phyloP scores from a whole-genome alignment of 2,888 invertebrate species.

The Stramonita haemastoma region DNA sequence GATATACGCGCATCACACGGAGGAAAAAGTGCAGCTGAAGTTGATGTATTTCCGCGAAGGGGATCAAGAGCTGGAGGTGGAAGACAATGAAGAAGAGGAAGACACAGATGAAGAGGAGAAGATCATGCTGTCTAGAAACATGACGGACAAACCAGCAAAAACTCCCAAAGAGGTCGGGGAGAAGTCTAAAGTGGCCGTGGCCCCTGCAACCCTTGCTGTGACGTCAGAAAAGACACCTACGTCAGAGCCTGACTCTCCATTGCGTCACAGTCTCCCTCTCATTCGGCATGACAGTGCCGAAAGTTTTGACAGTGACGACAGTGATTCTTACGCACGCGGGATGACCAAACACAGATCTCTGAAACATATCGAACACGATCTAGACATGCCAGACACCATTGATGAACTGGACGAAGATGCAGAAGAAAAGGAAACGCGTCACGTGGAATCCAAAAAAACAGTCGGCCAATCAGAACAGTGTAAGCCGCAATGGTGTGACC shows the following conservation, averaged over 20 bases:
- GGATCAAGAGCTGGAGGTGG: neutral
- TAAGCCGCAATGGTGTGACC: neutral
- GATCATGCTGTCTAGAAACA: neutral
- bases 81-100: neutral
- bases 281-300: neutral
- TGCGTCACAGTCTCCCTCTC: neutral
- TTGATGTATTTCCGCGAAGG: conserved; percentile 46
- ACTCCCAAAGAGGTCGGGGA: neutral
- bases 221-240: neutral
- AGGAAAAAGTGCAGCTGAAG: conserved; percentile 52
- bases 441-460: neutral
- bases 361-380: neutral
- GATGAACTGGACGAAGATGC: conserved; percentile 11
- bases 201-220: neutral
- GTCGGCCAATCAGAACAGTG: neutral
- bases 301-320: conserved; percentile 18
- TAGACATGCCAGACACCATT: conserved; percentile 31
- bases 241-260: neutral
- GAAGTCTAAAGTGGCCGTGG: no score
- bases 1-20: conserved; percentile 64
- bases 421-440: neutral
- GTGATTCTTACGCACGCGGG: neutral
- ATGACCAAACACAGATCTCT: neutral
- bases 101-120: neutral
- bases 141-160: neutral